Conservation (phyloP, 2,113 vertebrate species). For the Prunella fulvescens region DNA sequence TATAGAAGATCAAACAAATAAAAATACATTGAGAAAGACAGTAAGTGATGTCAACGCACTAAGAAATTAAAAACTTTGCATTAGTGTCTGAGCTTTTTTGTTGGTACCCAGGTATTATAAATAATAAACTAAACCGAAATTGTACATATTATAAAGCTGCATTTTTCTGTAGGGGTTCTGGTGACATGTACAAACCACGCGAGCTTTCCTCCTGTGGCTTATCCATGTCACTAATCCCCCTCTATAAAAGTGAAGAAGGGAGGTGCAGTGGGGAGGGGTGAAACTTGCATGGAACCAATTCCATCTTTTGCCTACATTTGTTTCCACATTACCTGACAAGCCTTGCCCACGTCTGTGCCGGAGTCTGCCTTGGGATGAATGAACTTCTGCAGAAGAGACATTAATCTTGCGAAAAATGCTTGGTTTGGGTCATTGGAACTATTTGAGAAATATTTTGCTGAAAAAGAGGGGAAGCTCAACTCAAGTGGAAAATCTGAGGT, state of each 20-base stretch:
- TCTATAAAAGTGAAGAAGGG: not conserved
- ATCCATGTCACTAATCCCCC: constrained; percentile 26
- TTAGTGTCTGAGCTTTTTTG: constrained; percentile 61
- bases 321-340: constrained; percentile 25
- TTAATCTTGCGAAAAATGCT: constrained; percentile 37
- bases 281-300: not conserved
- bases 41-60: constrained; percentile 50
- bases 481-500: constrained; percentile 36
- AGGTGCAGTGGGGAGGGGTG: not conserved
- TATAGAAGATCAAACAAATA: constrained; percentile 61
- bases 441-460: constrained; percentile 43
- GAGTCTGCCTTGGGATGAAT: constrained; percentile 13
- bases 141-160: constrained; percentile 42
- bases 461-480: constrained; percentile 21
- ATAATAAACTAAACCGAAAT: constrained; percentile 63
- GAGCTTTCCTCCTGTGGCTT: constrained; percentile 57
- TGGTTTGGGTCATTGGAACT: constrained; percentile 45
- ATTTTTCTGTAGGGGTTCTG: constrained; percentile 54
- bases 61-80: constrained; percentile 4
- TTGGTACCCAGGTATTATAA: constrained; percentile 57
- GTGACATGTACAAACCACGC: constrained; percentile 70
- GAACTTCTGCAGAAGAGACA: constrained; percentile 13
- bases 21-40: constrained; percentile 59
- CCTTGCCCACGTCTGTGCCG: not conserved
- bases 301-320: not conserved